Base-by-base conservation (phyloP, 2,113 vertebrate genomes). In the Seriola quinqueradiata region DNA sequence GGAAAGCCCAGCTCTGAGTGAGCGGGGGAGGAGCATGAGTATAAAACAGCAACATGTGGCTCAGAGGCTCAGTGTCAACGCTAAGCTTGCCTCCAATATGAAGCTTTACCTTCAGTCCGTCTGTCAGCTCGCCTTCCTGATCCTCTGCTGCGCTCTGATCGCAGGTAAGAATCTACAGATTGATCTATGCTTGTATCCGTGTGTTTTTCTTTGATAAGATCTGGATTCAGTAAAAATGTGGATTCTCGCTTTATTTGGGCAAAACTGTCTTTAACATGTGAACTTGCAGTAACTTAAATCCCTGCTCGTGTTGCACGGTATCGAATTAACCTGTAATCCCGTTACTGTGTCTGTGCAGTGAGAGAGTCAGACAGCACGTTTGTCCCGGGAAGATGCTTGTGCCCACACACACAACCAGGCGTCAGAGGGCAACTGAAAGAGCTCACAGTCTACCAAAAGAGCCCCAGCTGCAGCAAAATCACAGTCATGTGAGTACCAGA, bases 401-500 rank as follows among this genome's bases (percentile, higher is more conserved):
- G 95, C 86, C 87, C 67, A 2, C 1, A 63, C 0, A 77, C 69
- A 0, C 64, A 83, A 17, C 8, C 0, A 0, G 36, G 55, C 1
- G 54, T 94, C 57, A 65, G 77, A 55, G 89, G 90, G 7, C 85
- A 72, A 13, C 73, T 95, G 44, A 87, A 69, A 55, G 85, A 90
- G 21, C 84, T 95, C 32, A 36, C 0, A 0, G 69, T 96, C 25
- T 72, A 42, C 44, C 79, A 36, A 4, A 89, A 67, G 66, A 88
- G 79, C 71, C 65, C 90, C 40, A 85, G 28, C 58, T 96, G 95
- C 44, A 36, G 75, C 46, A 90, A 68, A 28, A 17, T 89, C 25
- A 93, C 94, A 61, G 91, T 96, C 28, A 95, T 96, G 95, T 96
- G 82, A 94, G 95, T 94, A 78, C 9, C 40, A 58, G 11, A 64